phyloP scores from a whole-genome alignment of 1,140 invertebrate genomes.

The Pinna nobilis region DNA sequence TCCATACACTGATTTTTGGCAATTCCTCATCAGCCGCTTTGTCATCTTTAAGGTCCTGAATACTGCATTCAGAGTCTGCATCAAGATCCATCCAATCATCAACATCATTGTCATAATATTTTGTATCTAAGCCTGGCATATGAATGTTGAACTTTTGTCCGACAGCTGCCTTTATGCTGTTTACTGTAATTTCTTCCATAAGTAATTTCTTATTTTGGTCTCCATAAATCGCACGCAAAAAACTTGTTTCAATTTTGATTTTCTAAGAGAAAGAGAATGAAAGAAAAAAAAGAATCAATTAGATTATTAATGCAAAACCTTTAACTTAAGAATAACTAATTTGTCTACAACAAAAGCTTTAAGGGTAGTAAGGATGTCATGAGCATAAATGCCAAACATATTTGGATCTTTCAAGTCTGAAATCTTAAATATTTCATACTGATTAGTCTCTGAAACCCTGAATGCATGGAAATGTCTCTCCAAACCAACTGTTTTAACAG shows the following conservation, averaged over 20 bases:
- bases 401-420: constrained; percentile 4
- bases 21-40: too few relatives aligned
- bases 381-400: constrained; percentile 7
- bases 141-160: neutral
- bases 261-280: constrained; percentile 2
- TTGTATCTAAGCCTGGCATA: neutral
- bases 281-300: too few relatives aligned
- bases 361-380: too few relatives aligned
- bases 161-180: neutral
- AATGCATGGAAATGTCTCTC: constrained; percentile 20
- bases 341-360: neutral
- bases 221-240: neutral
- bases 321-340: constrained; percentile 6
- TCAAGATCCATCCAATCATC: constrained; percentile 17
- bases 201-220: constrained; percentile 5
- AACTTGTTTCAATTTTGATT: constrained; percentile 15
- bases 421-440: constrained; percentile 17
- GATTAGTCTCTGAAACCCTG: neutral
- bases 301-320: constrained; percentile 2
- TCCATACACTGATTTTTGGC: too few relatives aligned
- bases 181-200: neutral
- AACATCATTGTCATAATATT: constrained; percentile 26
- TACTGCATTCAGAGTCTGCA: neutral
- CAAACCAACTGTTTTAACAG: neutral
- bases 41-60: constrained; percentile 3